Conservation (phyloP, 1,140 invertebrate genomes). For the Heterodera carotae region DNA sequence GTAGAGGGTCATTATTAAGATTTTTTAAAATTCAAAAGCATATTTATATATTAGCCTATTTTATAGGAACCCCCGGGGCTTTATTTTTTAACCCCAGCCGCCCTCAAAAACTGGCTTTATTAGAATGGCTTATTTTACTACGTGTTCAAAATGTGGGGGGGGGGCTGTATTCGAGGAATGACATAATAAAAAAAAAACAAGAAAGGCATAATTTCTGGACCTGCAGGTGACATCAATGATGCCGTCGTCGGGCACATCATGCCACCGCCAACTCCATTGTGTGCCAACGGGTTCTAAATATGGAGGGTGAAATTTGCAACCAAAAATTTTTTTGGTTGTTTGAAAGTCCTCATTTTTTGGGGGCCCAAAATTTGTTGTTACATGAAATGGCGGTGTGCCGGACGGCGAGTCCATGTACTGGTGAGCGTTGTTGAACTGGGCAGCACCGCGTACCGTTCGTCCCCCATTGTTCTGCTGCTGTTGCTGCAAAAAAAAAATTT, state of each 20-base stretch:
- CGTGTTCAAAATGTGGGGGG: too few relatives aligned
- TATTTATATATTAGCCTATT: too few relatives aligned
- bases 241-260: conserved; percentile 33
- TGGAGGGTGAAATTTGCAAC: too few relatives aligned
- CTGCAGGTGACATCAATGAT: conserved; percentile 36
- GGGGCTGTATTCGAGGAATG: too few relatives aligned
- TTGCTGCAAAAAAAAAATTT: conserved; percentile 6
- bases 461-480: conserved; percentile 9
- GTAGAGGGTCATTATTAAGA: too few relatives aligned
- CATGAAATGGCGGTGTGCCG: conserved; percentile 40
- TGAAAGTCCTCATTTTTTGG: not conserved
- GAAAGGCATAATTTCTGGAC: conserved; percentile 7
- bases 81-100: too few relatives aligned
- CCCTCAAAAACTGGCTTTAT: too few relatives aligned
- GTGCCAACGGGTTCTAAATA: conserved; percentile 2
- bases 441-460: conserved; percentile 1
- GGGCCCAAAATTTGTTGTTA: not conserved
- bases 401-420: conserved; percentile 40
- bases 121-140: too few relatives aligned
- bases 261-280: conserved; percentile 20
- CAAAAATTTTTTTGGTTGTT: not conserved
- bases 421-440: conserved; percentile 22
- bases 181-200: too few relatives aligned
- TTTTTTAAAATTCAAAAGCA: too few relatives aligned
- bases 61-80: too few relatives aligned